Evolutionary conservation across 2,888 invertebrate genomes (phyloP), one percentile per base, ranked within the genome.

Genomic region (Tetragonisca angustula): DNA sequence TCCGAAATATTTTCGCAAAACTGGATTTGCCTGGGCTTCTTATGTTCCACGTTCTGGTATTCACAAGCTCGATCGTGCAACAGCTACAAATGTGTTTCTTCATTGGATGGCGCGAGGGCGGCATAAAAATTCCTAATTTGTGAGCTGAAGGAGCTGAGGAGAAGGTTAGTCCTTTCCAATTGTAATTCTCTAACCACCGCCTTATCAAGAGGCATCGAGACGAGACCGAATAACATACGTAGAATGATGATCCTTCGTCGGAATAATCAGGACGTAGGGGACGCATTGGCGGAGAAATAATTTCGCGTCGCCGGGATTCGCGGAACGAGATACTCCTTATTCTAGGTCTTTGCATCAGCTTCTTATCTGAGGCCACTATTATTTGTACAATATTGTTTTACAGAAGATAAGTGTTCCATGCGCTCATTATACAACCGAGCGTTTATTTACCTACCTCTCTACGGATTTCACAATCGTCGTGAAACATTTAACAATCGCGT

Each of bases 81-180:
- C 80, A 81, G 74, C 87, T 88, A 89, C 91, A 91, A 89, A 93
- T 93, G 93, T 93, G 93, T 91, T 93, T 93, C 89, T 91, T 93
- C 89, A 92, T 93, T 79, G 93, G 93, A 50, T 93, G 93, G 92
- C 89, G 93, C 79, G 93, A 93, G 87, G 93, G 93, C 82, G 92
- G 93, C 89, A 93, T 93, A 91, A 93, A 93, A 92, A 93, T 93
- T 91, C 93, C 92, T 84, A 91, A 92, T 91, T 93, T 93, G 88
- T 93, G 92, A 91, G 84, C 77, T 56, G 49, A 61, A 61, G 50
- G 56, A n/a, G 24, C 76, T 79, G 79, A 62, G 76, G 79, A 62
- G 76, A 84, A 89, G 89, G 89, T 89, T 85, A 71, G 89, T 84
- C 70, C 21, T 24, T 27, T 50, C 43, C 56, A 65, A 24, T 72